Evolutionary conservation across 2,888 invertebrate genomes (phyloP).

Genomic region (Drosophila hamatofila): DNA sequence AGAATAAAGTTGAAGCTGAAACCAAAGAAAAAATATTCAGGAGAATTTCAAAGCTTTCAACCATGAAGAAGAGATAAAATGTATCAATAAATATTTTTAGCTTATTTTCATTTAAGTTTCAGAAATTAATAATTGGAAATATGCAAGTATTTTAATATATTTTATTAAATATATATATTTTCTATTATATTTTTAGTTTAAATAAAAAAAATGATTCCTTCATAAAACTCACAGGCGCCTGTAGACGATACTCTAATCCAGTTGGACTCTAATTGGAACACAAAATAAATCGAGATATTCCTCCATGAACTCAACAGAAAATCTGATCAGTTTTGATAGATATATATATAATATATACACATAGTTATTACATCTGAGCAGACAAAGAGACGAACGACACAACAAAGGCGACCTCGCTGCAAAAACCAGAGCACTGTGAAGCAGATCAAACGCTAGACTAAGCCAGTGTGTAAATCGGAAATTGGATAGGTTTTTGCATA

Average conservation of each 20-base stretch:
- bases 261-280: neutral
- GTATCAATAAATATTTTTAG: too few species aligned
- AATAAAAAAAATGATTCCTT: neutral
- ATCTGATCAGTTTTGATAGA: neutral
- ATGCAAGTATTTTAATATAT: too few species aligned
- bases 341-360: neutral
- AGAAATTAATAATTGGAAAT: too few species aligned
- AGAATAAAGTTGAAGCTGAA: too few species aligned
- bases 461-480: conserved; percentile 58
- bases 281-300: neutral
- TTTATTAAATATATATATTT: too few species aligned
- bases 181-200: too few species aligned
- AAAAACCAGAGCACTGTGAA: conserved; percentile 68
- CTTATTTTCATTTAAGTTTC: too few species aligned
- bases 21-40: too few species aligned
- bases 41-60: too few species aligned
- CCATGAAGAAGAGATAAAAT: too few species aligned
- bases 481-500: conserved; percentile 67
- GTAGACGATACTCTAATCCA: neutral
- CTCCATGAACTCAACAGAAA: too few species aligned
- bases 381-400: neutral
- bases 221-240: neutral
- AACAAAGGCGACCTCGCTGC: conserved; percentile 31
- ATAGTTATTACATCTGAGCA: neutral
- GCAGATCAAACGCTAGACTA: conserved; percentile 61